Percentiles rank a stretch among this genome's conserved stretches.
These are phyloP conservation scores for Zalophus californianus DNA, from an alignment of 2,797 vertebrate genomes.

Conservation along the genomic window DNA sequence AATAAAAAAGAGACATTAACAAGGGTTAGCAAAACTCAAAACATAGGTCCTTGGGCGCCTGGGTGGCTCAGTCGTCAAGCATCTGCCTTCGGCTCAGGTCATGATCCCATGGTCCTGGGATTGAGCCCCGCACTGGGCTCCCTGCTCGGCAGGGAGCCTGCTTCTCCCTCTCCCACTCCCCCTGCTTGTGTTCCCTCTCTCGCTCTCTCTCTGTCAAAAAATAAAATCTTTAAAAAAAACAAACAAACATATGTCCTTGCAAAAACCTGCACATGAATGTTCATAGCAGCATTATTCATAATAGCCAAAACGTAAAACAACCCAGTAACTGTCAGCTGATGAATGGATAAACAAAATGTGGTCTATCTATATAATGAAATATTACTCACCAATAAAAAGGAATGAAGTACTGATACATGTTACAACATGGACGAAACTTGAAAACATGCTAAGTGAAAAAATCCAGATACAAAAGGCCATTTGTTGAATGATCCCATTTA, in stretches of 20 bases:
- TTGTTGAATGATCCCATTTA: not conserved
- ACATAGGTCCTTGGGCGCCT: not conserved
- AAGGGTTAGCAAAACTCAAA: conserved; percentile 30
- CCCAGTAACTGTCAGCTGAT: not conserved
- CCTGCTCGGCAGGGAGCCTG: no score
- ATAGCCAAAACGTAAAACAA: conserved; percentile 9
- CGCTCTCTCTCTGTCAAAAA: no score
- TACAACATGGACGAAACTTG: not conserved
- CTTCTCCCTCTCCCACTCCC: no score
- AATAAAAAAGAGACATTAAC: conserved; percentile 16
- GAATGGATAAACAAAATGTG: not conserved
- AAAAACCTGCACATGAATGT: not conserved
- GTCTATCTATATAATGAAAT: not conserved
- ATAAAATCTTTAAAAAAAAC: no score
- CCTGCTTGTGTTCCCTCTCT: no score
- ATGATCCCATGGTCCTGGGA: no score
- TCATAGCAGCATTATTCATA: not conserved
- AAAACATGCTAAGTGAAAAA: conserved; percentile 31
- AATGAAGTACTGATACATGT: not conserved
- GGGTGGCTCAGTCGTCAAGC: no score
- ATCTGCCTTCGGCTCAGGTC: no score
- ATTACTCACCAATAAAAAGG: not conserved
- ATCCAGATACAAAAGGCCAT: not conserved
- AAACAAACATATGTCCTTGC: not conserved
- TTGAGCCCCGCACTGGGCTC: no score